Evolutionary conservation across 2,888 invertebrate species (phyloP).

Genomic region (Pristionchus fissidentatus): DNA sequence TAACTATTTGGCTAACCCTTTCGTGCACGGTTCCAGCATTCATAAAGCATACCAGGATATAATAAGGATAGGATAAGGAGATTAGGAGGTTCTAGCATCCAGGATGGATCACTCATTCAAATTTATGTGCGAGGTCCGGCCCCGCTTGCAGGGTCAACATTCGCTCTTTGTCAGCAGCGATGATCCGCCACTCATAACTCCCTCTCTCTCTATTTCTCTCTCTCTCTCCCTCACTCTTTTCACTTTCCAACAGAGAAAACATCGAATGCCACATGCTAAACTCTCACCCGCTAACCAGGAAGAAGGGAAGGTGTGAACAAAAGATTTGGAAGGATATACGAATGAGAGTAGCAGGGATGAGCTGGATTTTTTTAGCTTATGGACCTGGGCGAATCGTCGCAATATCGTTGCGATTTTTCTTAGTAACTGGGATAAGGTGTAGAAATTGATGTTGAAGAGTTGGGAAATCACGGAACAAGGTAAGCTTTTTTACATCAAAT

Average conservation of each 20-base stretch:
- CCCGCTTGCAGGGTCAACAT: too few species aligned
- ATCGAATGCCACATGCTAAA: not conserved
- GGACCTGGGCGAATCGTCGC: too few species aligned
- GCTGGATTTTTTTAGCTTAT: too few species aligned
- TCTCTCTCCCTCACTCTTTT: constrained; percentile 5
- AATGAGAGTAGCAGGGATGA: too few species aligned
- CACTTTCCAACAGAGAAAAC: constrained; percentile 37
- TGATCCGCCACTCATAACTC: not conserved
- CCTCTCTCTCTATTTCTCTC: not conserved
- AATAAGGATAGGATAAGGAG: not conserved
- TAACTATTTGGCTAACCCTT: too few species aligned
- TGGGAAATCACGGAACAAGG: too few species aligned
- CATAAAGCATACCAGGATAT: not conserved
- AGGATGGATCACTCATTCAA: not conserved
- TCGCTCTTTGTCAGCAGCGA: not conserved
- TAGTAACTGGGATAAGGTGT: too few species aligned
- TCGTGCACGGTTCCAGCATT: not conserved
- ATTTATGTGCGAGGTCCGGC: too few species aligned
- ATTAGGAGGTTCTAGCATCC: not conserved
- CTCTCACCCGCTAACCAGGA: constrained; percentile 6
- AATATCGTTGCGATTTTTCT: too few species aligned
- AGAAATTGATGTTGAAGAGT: too few species aligned
- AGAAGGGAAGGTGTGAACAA: not conserved
- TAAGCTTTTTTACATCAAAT: too few species aligned
- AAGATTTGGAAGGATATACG: too few species aligned